A percentile compares a stretch with the other conserved stretches of the same genome.
Evolutionary conservation across 2,113 vertebrate species (phyloP).

Genomic region (Neopipo cinnamomea): DNA sequence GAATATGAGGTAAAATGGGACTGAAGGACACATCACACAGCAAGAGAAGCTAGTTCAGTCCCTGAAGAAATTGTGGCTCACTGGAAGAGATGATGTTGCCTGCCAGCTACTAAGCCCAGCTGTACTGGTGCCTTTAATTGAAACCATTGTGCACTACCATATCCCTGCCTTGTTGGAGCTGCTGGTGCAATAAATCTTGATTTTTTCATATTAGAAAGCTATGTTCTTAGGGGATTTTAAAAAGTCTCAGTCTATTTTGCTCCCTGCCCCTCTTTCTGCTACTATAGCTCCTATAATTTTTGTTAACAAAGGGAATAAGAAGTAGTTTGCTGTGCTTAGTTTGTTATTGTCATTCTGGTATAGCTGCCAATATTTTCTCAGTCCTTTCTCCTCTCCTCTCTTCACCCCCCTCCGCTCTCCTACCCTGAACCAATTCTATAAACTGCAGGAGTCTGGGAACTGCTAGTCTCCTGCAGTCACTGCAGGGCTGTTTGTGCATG

Average conservation of each 20-base stretch:
- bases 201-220: conserved; percentile 27
- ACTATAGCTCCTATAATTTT: conserved; percentile 25
- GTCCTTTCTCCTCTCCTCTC: not conserved
- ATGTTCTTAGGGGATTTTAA: not conserved
- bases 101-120: not conserved
- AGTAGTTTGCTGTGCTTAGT: not conserved
- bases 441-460: not conserved
- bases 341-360: conserved; percentile 3
- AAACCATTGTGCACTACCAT: not conserved
- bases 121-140: conserved; percentile 15
- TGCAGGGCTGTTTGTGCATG: accelerated
- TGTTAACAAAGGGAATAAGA: not conserved
- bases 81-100: not conserved
- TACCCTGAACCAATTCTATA: not conserved
- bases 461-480: not conserved
- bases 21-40: not conserved
- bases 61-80: not conserved
- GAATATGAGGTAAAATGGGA: not conserved
- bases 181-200: conserved; percentile 10
- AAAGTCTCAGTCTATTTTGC: not conserved
- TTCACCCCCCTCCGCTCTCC: too few species aligned
- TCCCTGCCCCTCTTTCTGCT: not conserved
- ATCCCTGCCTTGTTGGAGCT: conserved; percentile 5
- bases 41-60: not conserved
- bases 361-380: not conserved